A percentile compares a stretch with the other conserved stretches of the same genome.
Evolutionary conservation across 2,888 invertebrate species (phyloP).

Genomic region (Ophion costatus): DNA sequence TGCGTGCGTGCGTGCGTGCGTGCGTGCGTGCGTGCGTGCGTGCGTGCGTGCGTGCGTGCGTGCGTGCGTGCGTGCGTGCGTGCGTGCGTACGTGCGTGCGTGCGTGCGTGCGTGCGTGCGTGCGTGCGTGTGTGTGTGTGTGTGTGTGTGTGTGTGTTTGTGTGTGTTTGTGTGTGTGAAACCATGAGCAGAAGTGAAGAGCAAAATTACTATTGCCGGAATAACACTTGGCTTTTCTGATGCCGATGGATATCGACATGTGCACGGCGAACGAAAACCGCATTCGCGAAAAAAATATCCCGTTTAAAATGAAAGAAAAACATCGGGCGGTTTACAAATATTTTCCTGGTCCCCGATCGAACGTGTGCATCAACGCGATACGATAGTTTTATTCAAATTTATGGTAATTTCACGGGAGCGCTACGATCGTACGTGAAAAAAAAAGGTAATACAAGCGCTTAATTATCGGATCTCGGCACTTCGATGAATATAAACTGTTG

Average conservation of each 20-base stretch:
- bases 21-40: too few species aligned
- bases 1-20: too few species aligned
- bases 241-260: constrained; percentile 35
- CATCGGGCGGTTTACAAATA: constrained; percentile 35
- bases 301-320: constrained; percentile 62
- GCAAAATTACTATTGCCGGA: constrained; percentile 18
- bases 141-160: too few species aligned
- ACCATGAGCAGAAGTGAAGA: not conserved
- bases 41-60: too few species aligned
- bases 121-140: too few species aligned
- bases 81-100: too few species aligned
- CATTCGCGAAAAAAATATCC: constrained; percentile 43
- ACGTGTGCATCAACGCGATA: constrained; percentile 60
- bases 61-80: too few species aligned
- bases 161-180: not conserved
- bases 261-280: constrained; percentile 1
- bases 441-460: constrained; percentile 13
- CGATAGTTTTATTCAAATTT: constrained; percentile 63
- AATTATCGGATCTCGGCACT: not conserved
- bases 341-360: constrained; percentile 22
- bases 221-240: constrained; percentile 20
- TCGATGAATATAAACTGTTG: constrained; percentile 12
- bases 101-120: too few species aligned
- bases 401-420: constrained; percentile 52
- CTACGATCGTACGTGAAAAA: constrained; percentile 32